phyloP scores from a whole-genome alignment of 2,113 vertebrate genomes.

The Phyllostomus discolor region DNA sequence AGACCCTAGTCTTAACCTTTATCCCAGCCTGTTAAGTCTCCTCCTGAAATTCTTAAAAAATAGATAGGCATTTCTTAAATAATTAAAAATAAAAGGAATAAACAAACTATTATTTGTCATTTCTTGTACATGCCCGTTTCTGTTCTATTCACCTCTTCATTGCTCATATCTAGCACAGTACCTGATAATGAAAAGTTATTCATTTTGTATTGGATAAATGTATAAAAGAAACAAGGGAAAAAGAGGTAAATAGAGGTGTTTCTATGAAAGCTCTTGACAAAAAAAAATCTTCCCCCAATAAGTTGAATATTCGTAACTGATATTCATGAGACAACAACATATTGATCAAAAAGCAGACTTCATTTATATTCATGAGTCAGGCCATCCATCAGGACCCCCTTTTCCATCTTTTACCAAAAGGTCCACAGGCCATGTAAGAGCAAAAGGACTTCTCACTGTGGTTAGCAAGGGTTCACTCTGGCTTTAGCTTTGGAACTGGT shows the following conservation, averaged over 20 bases:
- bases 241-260: background rate
- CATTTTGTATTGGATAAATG: background rate
- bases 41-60: background rate
- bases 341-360: background rate
- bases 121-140: background rate
- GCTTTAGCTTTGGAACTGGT: background rate
- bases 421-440: background rate
- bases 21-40: background rate
- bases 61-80: background rate
- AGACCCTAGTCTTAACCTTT: background rate
- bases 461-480: background rate
- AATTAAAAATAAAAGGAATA: slow-evolving; percentile 10
- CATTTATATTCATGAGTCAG: background rate
- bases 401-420: background rate
- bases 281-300: background rate
- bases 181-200: slow-evolving; percentile 2
- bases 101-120: background rate
- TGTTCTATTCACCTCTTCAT: background rate
- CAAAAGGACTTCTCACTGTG: background rate
- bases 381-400: background rate
- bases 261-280: background rate
- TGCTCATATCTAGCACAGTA: background rate
- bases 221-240: background rate
- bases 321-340: background rate
- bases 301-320: background rate